Conservation (phyloP, 1,140 invertebrate species). For the Aleiodes sp. region DNA sequence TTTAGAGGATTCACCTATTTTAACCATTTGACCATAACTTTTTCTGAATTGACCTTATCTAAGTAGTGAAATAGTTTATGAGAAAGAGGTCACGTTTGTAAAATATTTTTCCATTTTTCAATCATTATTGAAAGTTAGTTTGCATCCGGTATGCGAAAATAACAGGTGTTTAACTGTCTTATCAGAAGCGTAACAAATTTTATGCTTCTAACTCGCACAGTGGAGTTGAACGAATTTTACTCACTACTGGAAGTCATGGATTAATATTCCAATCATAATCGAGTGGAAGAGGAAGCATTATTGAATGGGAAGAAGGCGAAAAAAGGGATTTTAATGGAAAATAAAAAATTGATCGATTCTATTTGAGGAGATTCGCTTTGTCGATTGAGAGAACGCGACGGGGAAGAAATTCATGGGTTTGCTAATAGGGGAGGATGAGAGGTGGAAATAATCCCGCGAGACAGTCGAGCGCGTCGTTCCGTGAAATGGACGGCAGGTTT, state of each 20-base stretch:
- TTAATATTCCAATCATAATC: neutral
- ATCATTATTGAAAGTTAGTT: neutral
- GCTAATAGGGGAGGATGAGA: slow-evolving; percentile 23
- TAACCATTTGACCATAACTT: neutral
- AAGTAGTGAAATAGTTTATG: neutral
- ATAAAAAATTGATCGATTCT: slow-evolving; percentile 15
- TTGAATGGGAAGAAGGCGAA: neutral
- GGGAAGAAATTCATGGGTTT: slow-evolving; percentile 2
- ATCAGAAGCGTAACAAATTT: neutral
- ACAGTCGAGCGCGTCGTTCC: slow-evolving; percentile 52
- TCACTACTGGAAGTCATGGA: neutral
- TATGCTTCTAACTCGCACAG: neutral
- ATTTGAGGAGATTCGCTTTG: neutral
- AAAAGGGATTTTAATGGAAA: neutral
- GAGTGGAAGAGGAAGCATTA: no score
- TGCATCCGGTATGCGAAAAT: neutral
- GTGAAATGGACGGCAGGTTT: slow-evolving; percentile 49
- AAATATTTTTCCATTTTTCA: neutral
- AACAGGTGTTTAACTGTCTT: neutral
- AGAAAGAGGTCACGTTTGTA: neutral
- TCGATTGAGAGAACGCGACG: neutral
- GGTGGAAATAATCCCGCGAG: slow-evolving; percentile 50
- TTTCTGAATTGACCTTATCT: neutral
- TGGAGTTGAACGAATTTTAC: neutral
- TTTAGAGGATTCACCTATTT: neutral